These are phyloP conservation scores for Xiphydria camelus DNA, from an alignment of 2,888 invertebrate species.

Conservation along the genomic window DNA sequence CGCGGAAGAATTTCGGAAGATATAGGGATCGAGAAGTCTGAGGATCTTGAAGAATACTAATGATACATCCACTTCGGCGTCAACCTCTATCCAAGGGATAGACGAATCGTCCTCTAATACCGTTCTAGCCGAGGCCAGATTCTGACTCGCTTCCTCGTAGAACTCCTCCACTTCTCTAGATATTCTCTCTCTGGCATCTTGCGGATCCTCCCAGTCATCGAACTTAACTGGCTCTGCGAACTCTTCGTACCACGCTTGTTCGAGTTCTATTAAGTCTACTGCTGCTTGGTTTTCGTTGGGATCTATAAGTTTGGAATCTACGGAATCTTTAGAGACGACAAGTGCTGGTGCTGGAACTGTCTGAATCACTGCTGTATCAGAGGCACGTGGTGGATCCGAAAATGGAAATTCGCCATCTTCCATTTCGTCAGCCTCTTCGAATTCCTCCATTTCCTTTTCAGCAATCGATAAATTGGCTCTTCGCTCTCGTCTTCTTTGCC, in stretches of 20 bases:
- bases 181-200: constrained; percentile 59
- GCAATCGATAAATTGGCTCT: constrained; percentile 28
- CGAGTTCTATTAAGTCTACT: constrained; percentile 48
- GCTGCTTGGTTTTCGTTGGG: constrained; percentile 7
- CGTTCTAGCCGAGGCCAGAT: constrained; percentile 53
- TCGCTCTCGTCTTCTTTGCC: constrained; percentile 27
- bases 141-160: constrained; percentile 59
- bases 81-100: constrained; percentile 58
- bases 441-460: constrained; percentile 5
- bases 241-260: constrained; percentile 44
- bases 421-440: not conserved
- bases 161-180: constrained; percentile 57
- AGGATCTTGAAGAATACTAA: constrained; percentile 41
- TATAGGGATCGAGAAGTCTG: constrained; percentile 46
- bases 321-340: constrained; percentile 45
- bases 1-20: constrained; percentile 60
- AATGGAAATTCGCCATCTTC: constrained; percentile 8
- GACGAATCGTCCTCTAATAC: constrained; percentile 55
- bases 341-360: constrained; percentile 31
- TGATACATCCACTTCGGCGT: constrained; percentile 53
- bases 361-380: no score
- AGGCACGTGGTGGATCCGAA: no score
- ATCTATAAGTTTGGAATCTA: constrained; percentile 8
- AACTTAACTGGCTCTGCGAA: constrained; percentile 60
- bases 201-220: constrained; percentile 60